Percentiles rank a stretch among this genome's conserved stretches.
These are phyloP conservation scores for Chionomys nivalis DNA, from an alignment of 2,113 vertebrate genomes.

Conservation along the genomic window DNA sequence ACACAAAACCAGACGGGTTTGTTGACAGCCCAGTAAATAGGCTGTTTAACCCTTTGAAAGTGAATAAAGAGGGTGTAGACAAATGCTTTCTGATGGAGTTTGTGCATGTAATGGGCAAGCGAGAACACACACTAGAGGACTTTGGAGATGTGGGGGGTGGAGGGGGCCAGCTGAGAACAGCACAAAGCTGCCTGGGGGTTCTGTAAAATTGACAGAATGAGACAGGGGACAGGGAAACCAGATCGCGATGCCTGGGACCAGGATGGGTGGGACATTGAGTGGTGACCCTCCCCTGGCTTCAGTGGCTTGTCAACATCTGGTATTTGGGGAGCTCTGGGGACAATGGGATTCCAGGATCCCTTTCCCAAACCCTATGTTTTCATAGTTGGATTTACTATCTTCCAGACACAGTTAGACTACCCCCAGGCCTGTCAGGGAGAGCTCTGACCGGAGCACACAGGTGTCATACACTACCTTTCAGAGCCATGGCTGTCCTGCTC, in stretches of 20 bases:
- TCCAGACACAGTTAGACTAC: background rate
- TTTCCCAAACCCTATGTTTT: background rate
- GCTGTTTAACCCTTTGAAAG: slow-evolving; percentile 99
- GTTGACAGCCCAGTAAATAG: slow-evolving; percentile 99
- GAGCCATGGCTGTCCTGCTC: background rate
- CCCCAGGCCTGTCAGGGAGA: no score
- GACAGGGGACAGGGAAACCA: background rate
- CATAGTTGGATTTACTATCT: rapidly evolving
- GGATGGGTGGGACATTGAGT: background rate
- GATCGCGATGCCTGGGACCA: background rate
- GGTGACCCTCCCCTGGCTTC: background rate
- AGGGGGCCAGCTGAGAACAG: background rate
- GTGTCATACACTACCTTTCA: rapidly evolving
- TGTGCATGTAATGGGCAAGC: slow-evolving; percentile 90
- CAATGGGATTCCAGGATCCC: background rate
- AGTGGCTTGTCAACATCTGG: background rate
- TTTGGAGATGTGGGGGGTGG: background rate
- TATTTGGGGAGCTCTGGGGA: background rate
- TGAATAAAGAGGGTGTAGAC: slow-evolving; percentile 94
- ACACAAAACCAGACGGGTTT: slow-evolving; percentile 95
- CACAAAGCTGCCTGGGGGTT: background rate
- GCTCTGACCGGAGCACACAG: background rate
- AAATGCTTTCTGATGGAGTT: slow-evolving; percentile 98
- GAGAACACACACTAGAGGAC: slow-evolving; percentile 82
- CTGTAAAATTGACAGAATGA: background rate